Evolutionary conservation across 64 coral and sea anemone species (phyloP), one percentile per base, ranked within the genome.

Genomic region (Porites australiensis): DNA sequence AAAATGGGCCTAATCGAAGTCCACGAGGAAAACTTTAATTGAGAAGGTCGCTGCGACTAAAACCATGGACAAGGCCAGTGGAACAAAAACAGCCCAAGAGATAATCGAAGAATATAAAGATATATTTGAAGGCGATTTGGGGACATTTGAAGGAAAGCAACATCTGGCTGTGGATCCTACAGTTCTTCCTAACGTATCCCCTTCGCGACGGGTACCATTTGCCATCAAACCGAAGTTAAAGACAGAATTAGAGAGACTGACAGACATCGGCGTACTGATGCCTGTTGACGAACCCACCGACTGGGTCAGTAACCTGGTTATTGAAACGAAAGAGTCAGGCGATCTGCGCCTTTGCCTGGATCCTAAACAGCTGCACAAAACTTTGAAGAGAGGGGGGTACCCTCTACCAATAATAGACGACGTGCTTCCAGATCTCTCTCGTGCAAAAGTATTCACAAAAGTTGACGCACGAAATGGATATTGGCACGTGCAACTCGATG

Each of bases 361-460:
- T 50, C 82, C 82, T 3, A 19, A 84, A 12, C 81, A 53, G 23
- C 81, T 84, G 3, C 65, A 84, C 58, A 51, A 19, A 84, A 58
- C 52, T 2, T 43, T 84, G 2, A 64, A 84, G 23, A 84, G 81
- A 16, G 64, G 88, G 51, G 45, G 72, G 4, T 88, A 93, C 47
- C 75, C 90, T 15, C 13, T 93, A 2, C 52, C 91, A 43, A 22
- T 93, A 1, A 77, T 93, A 6, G 82, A 93, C 7, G 73, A 93
- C 21, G 46, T 94, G 6, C 60, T 94, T 8, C 66, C 92, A 72
- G 57, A 44, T 44, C 90, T 86, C 11, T 51, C 45, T 3, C 76
- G 86, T 14, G 93, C 87, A 13, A 62, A 73, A 53, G 68, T 94
- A 0, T 94, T 94, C 79, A 90, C 93, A 11, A 94, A 94, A 51